A percentile compares a stretch with the other conserved stretches of the same genome.
Conservation (phyloP, 2,113 vertebrate species). For the Callopanchax toddi region DNA sequence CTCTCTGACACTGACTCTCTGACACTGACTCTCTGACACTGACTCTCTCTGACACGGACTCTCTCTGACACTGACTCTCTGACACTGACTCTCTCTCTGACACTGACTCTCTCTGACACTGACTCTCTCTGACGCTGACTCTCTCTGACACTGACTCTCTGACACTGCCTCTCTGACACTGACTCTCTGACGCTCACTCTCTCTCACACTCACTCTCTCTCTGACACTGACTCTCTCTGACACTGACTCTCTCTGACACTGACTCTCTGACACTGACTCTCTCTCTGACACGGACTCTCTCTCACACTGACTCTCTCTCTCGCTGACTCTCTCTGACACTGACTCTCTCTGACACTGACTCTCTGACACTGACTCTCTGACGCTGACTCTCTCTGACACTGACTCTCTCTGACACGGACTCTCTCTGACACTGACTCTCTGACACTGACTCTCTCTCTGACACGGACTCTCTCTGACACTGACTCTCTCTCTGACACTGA, state of each 20-base stretch:
- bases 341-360: slow-evolving; percentile 59
- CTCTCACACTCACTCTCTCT: slow-evolving; percentile 42
- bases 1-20: slow-evolving; percentile 62
- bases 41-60: slow-evolving; percentile 37
- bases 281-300: slow-evolving; percentile 39
- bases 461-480: slow-evolving; percentile 38
- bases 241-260: slow-evolving; percentile 60
- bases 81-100: too few relatives aligned
- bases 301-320: too few relatives aligned
- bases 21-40: too few relatives aligned
- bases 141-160: slow-evolving; percentile 62
- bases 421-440: too few relatives aligned
- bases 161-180: too few relatives aligned
- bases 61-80: slow-evolving; percentile 62
- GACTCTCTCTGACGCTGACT: slow-evolving; percentile 35
- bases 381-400: too few relatives aligned
- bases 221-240: slow-evolving; percentile 53
- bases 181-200: slow-evolving; percentile 55
- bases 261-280: too few relatives aligned
- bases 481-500: slow-evolving; percentile 59
- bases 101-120: slow-evolving; percentile 60
- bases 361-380: too few relatives aligned
- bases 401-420: slow-evolving; percentile 59
- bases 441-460: slow-evolving; percentile 60
- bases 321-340: too few relatives aligned